Base-by-base conservation (phyloP, 2,113 vertebrate species). In the Actinemys pallida region DNA sequence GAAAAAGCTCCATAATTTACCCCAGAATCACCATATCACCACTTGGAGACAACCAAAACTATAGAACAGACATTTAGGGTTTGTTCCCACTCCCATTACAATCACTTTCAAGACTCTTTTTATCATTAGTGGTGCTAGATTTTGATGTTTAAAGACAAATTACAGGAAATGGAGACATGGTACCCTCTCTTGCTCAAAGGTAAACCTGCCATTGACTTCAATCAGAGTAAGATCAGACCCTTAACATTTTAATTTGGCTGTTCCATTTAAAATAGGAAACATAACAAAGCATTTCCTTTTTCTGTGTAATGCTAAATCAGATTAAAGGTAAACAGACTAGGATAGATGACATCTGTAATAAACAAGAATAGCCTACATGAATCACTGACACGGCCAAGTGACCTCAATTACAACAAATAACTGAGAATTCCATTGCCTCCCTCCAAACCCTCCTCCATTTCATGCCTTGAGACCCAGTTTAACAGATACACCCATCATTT, bases 261-360 rank as follows among this genome's bases (percentile, higher is more conserved):
- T 3, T 59, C 4, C 2, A 59, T 91, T 86, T 83, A 69, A 83
- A 94, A 85, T 81, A 17, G 5, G 10, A 88, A 75, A 84, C 62
- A 24, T n/a, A 81, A 84, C 24, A 62, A 29, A 72, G 81, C 65
- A 76, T 92, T 91, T 10, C 83, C 90, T 88, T 4, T 19, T 79
- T 76, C 22, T 45, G 42, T 25, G 3, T 13, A 94, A 89, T 27
- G 6, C 76, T 88, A 92, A 92, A 5, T 59, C 45, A 92, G 85
- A 90, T 72, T 65, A 56, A 93, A 95, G 75, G 5, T 29, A 90
- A 90, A 78, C 16, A 93, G 14, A 53, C 7, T 17, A 19, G 1
- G 35, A 5, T 53, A 39, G n/a, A 84, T 19, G 5, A 39, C 35
- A 86, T 4, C 2, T 1, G 1, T 10, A 95, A 90, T 72, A 56